Conservation (phyloP, 2,888 invertebrate genomes). For the Neuroscelio doddi region DNA sequence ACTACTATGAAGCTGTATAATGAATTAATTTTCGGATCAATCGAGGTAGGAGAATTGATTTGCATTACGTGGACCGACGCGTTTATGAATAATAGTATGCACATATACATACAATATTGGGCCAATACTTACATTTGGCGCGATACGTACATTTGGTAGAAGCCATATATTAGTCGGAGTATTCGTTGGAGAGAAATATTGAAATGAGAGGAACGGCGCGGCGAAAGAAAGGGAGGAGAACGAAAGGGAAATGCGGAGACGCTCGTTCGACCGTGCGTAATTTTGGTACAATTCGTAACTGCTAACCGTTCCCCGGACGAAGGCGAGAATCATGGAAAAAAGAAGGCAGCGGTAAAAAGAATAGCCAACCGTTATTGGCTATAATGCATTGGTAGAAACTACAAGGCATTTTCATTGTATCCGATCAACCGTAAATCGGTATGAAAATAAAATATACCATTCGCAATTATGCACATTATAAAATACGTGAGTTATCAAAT, state of each 20-base stretch:
- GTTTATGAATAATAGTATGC: constrained; percentile 57
- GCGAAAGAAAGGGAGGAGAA: constrained; percentile 44
- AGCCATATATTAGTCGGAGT: constrained; percentile 66
- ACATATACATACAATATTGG: constrained; percentile 11
- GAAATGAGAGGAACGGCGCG: constrained; percentile 58
- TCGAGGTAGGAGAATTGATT: constrained; percentile 51
- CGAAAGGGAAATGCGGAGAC: constrained; percentile 55
- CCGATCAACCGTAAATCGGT: too few relatives aligned
- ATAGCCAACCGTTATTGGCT: constrained; percentile 40
- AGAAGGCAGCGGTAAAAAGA: constrained; percentile 35
- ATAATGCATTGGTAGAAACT: constrained; percentile 9
- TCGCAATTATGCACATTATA: too few relatives aligned
- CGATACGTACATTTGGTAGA: constrained; percentile 56
- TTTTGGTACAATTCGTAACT: constrained; percentile 61
- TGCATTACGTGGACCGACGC: constrained; percentile 60
- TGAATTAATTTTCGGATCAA: constrained; percentile 39
- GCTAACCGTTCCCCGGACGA: constrained; percentile 42
- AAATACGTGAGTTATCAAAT: too few relatives aligned
- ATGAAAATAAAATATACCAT: too few relatives aligned
- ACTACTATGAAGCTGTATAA: constrained; percentile 17
- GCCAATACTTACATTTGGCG: constrained; percentile 40
- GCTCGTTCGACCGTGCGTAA: constrained; percentile 57
- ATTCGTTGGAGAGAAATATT: constrained; percentile 67
- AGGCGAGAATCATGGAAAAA: constrained; percentile 39
- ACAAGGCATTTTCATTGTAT: neutral